Base-by-base conservation (phyloP, 2,888 invertebrate genomes). In the Meghimatium bilineatum region DNA sequence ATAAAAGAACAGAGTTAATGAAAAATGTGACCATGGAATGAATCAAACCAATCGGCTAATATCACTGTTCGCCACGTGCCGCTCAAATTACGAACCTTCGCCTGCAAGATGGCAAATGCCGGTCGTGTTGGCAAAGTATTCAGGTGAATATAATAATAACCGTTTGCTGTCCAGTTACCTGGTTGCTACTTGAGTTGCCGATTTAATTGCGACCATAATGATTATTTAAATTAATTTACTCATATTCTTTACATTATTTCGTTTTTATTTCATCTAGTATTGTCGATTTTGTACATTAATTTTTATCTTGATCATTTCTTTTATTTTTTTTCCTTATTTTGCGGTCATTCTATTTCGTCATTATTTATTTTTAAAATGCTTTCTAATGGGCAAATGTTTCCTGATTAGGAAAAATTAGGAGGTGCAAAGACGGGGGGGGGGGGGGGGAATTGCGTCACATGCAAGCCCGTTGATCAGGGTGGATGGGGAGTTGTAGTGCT, bases 81-180 rank as follows among this genome's bases (percentile, higher is more conserved):
- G 32, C 60, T 76, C 76, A 32, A 60, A 60, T 76, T 76, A 76
- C 76, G 36, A 26, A 44, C 29, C 76, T 26, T 17, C 76, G 76
- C 76, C 34, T 76, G 76, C 76, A 76, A 76, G 76, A 76, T 76
- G 76, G 56, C 76, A 34, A 29, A n/a, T 44, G 60, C 20, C 60
- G 60, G 23, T 36, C 32, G 34, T 23, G 76, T 36, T 36, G 38
- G 38, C 14, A 26, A 60, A 36, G 60, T 34, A 60, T 60, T 56
- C 29, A 60, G 23, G 60, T 17, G 76, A 34, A 56, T 23, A 26
- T 76, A 6, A 44, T 49, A 26, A 49, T 49, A 44, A 74, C 44
- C n/a, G 49, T 49, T 44, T 63, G 63, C 12, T n/a, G 63, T 63
- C 29, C 29, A 63, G 63, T 63, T 63, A 29, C 29, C 63, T 63